Conservation (phyloP, 1,140 invertebrate species). For the Protaetia brevitarsis region DNA sequence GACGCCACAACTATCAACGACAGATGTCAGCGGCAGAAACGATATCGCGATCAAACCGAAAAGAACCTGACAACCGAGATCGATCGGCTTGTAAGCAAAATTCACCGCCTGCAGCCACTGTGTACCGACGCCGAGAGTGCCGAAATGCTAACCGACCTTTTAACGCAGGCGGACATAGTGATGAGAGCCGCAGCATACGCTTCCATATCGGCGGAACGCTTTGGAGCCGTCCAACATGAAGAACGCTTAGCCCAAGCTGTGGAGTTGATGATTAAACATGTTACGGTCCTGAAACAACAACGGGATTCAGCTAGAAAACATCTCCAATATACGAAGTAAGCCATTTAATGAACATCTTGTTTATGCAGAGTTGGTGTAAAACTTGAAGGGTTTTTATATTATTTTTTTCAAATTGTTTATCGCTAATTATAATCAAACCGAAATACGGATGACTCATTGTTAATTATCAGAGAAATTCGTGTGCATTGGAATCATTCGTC, state of each 20-base stretch:
- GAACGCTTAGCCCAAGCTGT: conserved; percentile 42
- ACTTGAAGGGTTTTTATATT: no score
- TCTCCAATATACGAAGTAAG: conserved; percentile 47
- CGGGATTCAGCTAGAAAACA: conserved; percentile 44
- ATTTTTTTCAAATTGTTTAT: no score
- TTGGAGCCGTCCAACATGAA: conserved; percentile 48
- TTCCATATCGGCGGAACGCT: conserved; percentile 42
- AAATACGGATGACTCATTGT: no score
- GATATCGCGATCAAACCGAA: conserved; percentile 46
- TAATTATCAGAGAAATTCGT: no score
- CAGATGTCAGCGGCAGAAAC: conserved; percentile 41
- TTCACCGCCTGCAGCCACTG: conserved; percentile 39
- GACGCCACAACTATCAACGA: conserved; percentile 45
- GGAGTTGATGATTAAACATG: conserved; percentile 45
- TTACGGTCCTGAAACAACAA: conserved; percentile 45
- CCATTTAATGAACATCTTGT: no score
- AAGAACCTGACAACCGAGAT: conserved; percentile 44
- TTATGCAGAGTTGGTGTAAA: no score
- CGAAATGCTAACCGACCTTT: conserved; percentile 38
- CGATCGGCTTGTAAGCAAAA: conserved; percentile 39
- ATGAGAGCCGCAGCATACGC: conserved; percentile 40
- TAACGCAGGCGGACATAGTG: conserved; percentile 41
- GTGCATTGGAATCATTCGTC: no score
- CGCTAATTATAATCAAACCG: no score
- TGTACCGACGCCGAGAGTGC: conserved; percentile 45